Conservation (phyloP, 2,113 vertebrate species). For the Dipodomys stephensi region DNA sequence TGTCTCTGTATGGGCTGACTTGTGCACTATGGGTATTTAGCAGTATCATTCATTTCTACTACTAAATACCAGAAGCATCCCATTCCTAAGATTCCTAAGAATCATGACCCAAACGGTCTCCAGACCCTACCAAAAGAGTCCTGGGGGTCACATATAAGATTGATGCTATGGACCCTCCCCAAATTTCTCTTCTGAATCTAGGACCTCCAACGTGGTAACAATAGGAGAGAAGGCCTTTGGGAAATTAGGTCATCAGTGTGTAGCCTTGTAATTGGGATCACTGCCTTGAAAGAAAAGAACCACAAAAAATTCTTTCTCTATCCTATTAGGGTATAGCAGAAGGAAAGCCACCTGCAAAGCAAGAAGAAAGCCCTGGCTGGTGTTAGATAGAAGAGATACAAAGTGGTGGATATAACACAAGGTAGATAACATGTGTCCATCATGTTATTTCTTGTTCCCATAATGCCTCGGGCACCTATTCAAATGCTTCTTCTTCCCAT, state of each 20-base stretch:
- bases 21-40: accelerated
- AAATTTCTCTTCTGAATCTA: neutral
- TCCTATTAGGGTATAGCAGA: neutral
- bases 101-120: neutral
- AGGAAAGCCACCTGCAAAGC: neutral
- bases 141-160: neutral
- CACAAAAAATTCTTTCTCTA: neutral
- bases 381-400: no score
- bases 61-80: neutral
- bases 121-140: neutral
- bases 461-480: no score
- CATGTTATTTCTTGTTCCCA: no score
- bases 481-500: no score
- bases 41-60: neutral
- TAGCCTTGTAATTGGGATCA: accelerated
- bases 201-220: neutral
- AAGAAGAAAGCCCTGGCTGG: no score
- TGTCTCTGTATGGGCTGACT: neutral
- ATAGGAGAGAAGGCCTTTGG: neutral
- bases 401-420: no score
- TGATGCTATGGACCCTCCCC: no score
- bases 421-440: no score
- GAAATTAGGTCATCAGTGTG: neutral
- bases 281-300: neutral
- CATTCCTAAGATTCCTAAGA: neutral